phyloP scores from a whole-genome alignment of 1,140 invertebrate genomes.

The Thalassaphorura encarpata region DNA sequence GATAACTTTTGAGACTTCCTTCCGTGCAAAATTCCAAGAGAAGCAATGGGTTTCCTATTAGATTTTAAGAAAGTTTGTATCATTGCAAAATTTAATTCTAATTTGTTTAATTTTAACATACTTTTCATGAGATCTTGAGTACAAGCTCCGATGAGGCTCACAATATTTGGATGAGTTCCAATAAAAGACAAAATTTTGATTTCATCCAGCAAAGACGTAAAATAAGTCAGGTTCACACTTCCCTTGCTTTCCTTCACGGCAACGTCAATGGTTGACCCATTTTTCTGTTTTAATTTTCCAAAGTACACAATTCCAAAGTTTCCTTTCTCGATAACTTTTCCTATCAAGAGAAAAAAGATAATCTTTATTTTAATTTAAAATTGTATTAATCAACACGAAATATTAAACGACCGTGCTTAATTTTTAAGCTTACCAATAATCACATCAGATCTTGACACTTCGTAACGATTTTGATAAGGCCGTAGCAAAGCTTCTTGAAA shows the following conservation, averaged over 20 bases:
- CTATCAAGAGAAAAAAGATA: background rate
- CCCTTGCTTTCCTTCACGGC: background rate
- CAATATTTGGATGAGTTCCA: background rate
- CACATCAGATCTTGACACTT: background rate
- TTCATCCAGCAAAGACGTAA: background rate
- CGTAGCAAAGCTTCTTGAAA: background rate
- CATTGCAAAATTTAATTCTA: background rate
- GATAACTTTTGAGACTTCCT: constrained; percentile 5
- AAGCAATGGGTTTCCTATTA: background rate
- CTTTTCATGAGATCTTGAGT: background rate
- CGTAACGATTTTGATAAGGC: background rate
- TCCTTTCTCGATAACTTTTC: background rate
- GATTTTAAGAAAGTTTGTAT: background rate
- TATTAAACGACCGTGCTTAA: background rate
- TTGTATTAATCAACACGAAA: background rate
- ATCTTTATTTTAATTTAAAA: background rate
- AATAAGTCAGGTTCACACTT: background rate
- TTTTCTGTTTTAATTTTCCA: background rate
- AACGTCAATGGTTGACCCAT: background rate
- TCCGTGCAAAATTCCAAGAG: constrained; percentile 4
- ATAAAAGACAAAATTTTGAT: background rate
- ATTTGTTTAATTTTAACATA: background rate
- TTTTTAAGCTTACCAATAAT: too few relatives aligned
- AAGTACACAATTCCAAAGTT: background rate
- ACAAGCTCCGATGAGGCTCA: background rate